A percentile compares a stretch with the other conserved stretches of the same genome.
Evolutionary conservation across 1,140 invertebrate species (phyloP).

Genomic region (Drosophila mayri): DNA sequence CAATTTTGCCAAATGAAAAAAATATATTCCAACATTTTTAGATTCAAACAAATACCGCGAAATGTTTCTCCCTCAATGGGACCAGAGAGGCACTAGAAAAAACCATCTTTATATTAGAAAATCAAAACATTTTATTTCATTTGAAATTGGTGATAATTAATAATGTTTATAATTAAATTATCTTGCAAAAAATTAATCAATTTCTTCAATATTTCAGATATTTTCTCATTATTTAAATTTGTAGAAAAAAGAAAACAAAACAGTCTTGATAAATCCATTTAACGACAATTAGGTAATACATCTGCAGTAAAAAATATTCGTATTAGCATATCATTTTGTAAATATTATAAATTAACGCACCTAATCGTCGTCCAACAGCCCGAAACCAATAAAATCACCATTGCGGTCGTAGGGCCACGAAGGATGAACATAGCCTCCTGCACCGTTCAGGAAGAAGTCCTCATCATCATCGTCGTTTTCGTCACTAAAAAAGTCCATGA

Average conservation of each 20-base stretch:
- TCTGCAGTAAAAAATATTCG: neutral
- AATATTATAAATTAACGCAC: neutral
- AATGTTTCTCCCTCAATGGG: neutral
- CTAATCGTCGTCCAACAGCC: neutral
- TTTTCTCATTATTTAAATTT: neutral
- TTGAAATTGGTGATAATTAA: neutral
- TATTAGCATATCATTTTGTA: neutral
- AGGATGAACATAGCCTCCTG: constrained; percentile 2
- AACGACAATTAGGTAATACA: neutral
- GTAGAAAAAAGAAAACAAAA: neutral
- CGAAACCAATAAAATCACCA: constrained; percentile 5
- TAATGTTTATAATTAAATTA: neutral
- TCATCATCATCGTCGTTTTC: constrained; percentile 13
- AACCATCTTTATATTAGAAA: neutral
- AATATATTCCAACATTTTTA: neutral
- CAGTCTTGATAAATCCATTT: neutral
- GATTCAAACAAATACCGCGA: neutral
- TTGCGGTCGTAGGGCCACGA: constrained; percentile 13
- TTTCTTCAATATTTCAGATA: neutral
- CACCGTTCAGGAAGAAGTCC: neutral
- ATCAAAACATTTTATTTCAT: neutral
- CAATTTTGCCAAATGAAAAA: neutral
- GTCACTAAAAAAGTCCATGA: constrained; percentile 5
- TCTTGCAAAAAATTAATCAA: neutral
- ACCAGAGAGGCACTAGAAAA: neutral